Base-by-base conservation (phyloP, 53 echinoderm and acorn worm species). In the Apostichopus leukothele region DNA sequence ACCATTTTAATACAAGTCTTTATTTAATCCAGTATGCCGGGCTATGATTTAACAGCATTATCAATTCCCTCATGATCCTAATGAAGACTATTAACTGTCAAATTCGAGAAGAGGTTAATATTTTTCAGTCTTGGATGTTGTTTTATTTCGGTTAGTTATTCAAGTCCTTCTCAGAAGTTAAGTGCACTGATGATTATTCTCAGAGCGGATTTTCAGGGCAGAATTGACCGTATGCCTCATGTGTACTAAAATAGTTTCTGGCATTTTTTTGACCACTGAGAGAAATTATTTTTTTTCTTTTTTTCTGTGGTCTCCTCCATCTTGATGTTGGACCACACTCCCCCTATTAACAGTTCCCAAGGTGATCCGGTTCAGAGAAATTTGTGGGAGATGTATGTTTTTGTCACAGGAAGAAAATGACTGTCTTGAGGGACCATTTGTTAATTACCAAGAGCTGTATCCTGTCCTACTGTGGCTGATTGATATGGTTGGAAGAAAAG, bases 371-470 rank as follows among this genome's bases (percentile, higher is more conserved):
- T 71, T 71, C 71, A 71, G 6, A 18, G 71, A 71, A 71, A 71
- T n/a, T 71, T 57, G 57, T 57, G 57, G 57, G 10, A 57, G 10
- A 39, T 39, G 39, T 63, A 63, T 63, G 13, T 6, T 71, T 71
- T 71, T 71, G 71, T 71, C 71, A 71, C 71, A 71, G 71, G 16
- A 71, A n/a, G 18, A 71, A 68, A 71, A 16, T 18, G 18, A 6
- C 18, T 19, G 71, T 71, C 71, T 71, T 71, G 20, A 71, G 68
- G 71, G 71, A 71, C 20, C 71, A 18, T 71, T 71, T 71, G 16
- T 71, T 71, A 71, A 71, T 71, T 71, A n/a, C 71, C 39, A 71
- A 71, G 71, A 71, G 71, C 71, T 71, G 71, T 71, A 71, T 71
- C 71, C 71, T 71, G 71, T 71, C 71, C 71, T 71, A n/a, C 18